Evolutionary conservation across 1,140 invertebrate species (phyloP).

Genomic region (Globodera ellingtonae): DNA sequence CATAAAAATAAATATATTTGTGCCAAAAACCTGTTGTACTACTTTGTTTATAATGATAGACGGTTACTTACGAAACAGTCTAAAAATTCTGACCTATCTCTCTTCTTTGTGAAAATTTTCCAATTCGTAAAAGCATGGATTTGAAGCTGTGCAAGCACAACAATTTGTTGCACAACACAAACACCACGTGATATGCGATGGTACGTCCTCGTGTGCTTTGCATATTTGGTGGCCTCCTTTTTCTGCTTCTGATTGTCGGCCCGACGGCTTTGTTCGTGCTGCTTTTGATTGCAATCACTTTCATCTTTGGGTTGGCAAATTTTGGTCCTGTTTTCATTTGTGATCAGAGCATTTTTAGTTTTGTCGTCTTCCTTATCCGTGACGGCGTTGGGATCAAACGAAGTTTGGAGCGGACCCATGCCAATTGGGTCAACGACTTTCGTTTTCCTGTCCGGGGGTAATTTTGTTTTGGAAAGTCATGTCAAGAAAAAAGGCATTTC

Average conservation of each 20-base stretch:
- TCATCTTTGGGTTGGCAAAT: neutral
- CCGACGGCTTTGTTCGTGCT: neutral
- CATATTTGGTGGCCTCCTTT: neutral
- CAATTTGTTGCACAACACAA: too few species aligned
- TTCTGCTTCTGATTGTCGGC: neutral
- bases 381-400: neutral
- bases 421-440: neutral
- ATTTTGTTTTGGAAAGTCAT: neutral
- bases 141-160: too few species aligned
- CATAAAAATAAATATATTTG: too few species aligned
- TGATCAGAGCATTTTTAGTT: neutral
- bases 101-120: too few species aligned
- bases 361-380: neutral
- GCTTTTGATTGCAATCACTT: neutral
- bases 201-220: neutral
- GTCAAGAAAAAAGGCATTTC: too few species aligned
- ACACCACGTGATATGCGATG: neutral
- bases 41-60: too few species aligned
- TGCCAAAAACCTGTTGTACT: too few species aligned
- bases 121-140: too few species aligned
- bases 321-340: neutral
- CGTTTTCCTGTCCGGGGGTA: neutral
- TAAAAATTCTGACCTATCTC: too few species aligned
- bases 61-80: too few species aligned
- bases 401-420: neutral